Base-by-base conservation (phyloP, 1,140 invertebrate species). In the Diorhabda sublineata region DNA sequence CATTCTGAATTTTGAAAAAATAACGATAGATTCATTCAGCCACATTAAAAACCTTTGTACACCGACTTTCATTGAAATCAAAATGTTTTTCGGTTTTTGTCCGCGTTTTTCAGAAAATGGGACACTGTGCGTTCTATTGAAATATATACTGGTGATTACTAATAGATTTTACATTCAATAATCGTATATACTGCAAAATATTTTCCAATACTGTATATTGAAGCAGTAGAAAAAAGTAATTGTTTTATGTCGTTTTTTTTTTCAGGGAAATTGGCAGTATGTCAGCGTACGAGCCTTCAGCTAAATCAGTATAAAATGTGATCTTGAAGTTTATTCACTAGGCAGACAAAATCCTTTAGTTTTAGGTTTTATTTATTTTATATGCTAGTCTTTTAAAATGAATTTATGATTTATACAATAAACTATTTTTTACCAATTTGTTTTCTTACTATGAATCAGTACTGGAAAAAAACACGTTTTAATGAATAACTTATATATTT, bases 221-320 rank as follows among this genome's bases (percentile, higher is more conserved):
- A 26, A 26, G 26, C 26, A 26, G 26, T 26, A 26, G 1, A 26
- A 26, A 60, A n/a, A 60, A 7, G 6, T n/a, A 7, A 9, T 60
- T 60, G 26, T 60, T 60, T 2, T 26, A 68, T 42, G n/a, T 73
- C 42, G 26, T 11, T 69, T 63, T 66, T 62, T 11, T 45, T 75
- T 77, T 68, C 63, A 78, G 77, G 76, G 77, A 4, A 78, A 77
- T 65, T 78, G 73, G 73, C 77, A 78, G 61, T 72, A 78, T 42
- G 63, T 77, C 9, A 73, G 73, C 64, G 64, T 75, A 2, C 66
- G 71, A 59, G 77, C 69, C 9, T 77, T 77, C 61, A 73, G 68
- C 47, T 76, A 69, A 70, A 7, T 7, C n/a, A 42, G 5, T 42
- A 5, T 2, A 61, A 42, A 45, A n/a, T 63, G 41, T 11, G 45